Evolutionary conservation across 2,113 vertebrate genomes (phyloP).

Genomic region (Accipiter virgatus): DNA sequence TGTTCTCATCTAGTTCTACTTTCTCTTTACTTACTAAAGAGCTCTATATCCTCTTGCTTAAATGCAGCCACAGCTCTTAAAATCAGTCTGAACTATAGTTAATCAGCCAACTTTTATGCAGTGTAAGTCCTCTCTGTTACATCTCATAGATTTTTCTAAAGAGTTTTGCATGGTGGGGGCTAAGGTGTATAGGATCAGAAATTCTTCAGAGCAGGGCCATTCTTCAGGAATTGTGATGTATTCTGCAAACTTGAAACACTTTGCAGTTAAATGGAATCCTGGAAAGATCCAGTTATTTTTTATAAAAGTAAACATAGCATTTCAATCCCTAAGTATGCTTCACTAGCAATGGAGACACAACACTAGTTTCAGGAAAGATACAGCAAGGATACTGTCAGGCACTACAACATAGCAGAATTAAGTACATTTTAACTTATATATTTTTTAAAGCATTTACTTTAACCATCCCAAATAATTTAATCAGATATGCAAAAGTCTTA

Average conservation of each 20-base stretch:
- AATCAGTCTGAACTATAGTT: neutral
- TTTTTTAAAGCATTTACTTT: neutral
- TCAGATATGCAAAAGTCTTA: neutral
- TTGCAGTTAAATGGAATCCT: neutral
- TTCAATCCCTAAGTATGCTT: neutral
- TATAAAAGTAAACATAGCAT: neutral
- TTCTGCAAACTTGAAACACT: neutral
- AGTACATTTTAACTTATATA: neutral
- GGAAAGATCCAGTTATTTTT: neutral
- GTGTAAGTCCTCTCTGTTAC: neutral
- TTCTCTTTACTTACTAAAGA: neutral
- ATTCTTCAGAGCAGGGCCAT: neutral
- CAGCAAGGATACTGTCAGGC: neutral
- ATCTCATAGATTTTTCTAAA: neutral
- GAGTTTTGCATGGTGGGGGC: neutral
- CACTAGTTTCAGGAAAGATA: neutral
- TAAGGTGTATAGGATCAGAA: neutral
- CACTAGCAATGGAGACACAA: neutral
- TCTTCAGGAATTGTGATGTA: neutral
- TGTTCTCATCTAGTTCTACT: neutral
- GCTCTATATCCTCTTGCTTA: neutral
- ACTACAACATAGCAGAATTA: neutral
- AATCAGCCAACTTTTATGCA: neutral
- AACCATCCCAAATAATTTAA: neutral
- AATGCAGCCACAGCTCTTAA: neutral